These are phyloP conservation scores for Synchiropus splendidus DNA, from an alignment of 2,113 vertebrate species.

Conservation along the genomic window DNA sequence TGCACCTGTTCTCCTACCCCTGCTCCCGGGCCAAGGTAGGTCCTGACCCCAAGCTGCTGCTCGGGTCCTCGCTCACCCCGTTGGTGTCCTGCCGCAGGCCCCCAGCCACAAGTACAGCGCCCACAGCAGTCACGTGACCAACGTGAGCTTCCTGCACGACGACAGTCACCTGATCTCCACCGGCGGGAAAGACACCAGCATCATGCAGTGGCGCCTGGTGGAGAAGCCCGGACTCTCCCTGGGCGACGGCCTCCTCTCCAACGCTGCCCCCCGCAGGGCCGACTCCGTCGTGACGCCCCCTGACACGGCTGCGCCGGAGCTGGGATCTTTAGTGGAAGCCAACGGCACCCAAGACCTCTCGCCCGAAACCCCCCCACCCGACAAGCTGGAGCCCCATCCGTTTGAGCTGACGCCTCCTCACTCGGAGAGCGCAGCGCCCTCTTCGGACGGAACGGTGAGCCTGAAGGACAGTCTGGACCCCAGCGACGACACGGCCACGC, in stretches of 20 bases:
- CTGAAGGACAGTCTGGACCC: slow-evolving; percentile 70
- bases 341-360: slow-evolving; percentile 41
- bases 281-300: slow-evolving; percentile 24
- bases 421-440: slow-evolving; percentile 45
- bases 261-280: slow-evolving; percentile 30
- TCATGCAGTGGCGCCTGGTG: slow-evolving; percentile 93
- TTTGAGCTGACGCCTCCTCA: slow-evolving; percentile 34
- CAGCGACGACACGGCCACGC: slow-evolving; percentile 62
- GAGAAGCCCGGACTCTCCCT: slow-evolving; percentile 69
- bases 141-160: slow-evolving; percentile 85
- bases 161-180: slow-evolving; percentile 93
- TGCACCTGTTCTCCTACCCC: slow-evolving; percentile 92
- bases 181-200: slow-evolving; percentile 95
- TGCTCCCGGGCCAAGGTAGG: slow-evolving; percentile 89
- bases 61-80: no score
- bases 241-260: slow-evolving; percentile 42
- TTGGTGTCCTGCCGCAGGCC: slow-evolving; percentile 67
- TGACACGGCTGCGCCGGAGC: not conserved
- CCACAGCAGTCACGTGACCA: slow-evolving; percentile 98
- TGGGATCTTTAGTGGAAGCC: not conserved
- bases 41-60: no score
- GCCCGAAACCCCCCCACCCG: slow-evolving; percentile 30
- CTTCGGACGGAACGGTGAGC: slow-evolving; percentile 66
- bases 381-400: slow-evolving; percentile 15
- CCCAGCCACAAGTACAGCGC: slow-evolving; percentile 96